A percentile compares a stretch with the other conserved stretches of the same genome.
phyloP scores from a whole-genome alignment of 2,888 invertebrate genomes.

The Cantharis rufa region DNA sequence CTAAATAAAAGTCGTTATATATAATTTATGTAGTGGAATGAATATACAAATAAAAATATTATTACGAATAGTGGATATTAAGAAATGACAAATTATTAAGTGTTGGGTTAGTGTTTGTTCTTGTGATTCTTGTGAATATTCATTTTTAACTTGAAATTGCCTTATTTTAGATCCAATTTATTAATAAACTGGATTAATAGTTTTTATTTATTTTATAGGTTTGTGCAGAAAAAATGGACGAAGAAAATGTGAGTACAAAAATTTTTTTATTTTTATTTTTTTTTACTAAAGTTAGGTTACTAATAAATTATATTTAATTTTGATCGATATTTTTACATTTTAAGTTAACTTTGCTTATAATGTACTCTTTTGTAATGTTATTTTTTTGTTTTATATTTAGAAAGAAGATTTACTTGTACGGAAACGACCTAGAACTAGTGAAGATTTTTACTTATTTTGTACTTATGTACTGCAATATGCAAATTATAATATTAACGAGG shows the following conservation, averaged over 20 bases:
- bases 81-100: constrained; percentile 48
- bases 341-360: background rate
- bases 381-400: constrained; percentile 33
- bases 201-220: constrained; percentile 39
- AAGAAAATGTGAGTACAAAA: constrained; percentile 45
- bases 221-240: constrained; percentile 43
- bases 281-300: constrained; percentile 42
- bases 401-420: constrained; percentile 39
- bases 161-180: constrained; percentile 22
- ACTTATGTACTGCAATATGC: constrained; percentile 60
- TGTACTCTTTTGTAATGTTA: background rate
- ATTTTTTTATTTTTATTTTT: constrained; percentile 31
- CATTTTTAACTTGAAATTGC: constrained; percentile 20
- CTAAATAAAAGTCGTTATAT: constrained; percentile 25
- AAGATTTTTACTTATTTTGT: constrained; percentile 61
- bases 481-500: constrained; percentile 60
- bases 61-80: constrained; percentile 34
- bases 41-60: constrained; percentile 5
- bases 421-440: constrained; percentile 56
- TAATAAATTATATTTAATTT: background rate
- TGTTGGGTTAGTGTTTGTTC: constrained; percentile 45
- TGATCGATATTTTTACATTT: constrained; percentile 3
- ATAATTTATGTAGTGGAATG: constrained; percentile 20
- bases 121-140: constrained; percentile 31
- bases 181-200: constrained; percentile 28